Evolutionary conservation across 37 sponge, comb jelly and placozoan species (phyloP).

Genomic region (Diacarnus erythraeanus): DNA sequence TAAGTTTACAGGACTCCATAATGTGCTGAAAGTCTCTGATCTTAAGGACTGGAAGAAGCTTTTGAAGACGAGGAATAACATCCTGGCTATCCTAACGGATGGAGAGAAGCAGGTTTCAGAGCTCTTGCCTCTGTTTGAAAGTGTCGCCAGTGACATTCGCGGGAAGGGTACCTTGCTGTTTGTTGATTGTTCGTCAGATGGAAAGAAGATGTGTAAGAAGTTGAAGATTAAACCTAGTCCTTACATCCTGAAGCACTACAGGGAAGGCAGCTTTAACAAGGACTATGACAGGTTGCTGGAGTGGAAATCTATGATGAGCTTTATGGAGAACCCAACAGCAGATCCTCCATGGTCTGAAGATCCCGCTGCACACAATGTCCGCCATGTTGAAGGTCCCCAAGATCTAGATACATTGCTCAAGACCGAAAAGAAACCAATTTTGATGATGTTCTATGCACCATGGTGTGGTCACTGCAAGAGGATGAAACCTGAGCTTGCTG

Average conservation of each 20-base stretch:
- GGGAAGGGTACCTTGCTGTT: slow-evolving; percentile 79
- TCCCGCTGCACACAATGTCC: slow-evolving; percentile 69
- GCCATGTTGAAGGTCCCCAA: slow-evolving; percentile 57
- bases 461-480: slow-evolving; percentile 96
- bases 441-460: slow-evolving; percentile 95
- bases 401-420: slow-evolving; percentile 61
- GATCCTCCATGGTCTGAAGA: slow-evolving; percentile 96
- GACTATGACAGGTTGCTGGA: slow-evolving; percentile 83
- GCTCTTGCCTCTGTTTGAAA: slow-evolving; percentile 52
- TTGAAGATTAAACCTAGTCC: slow-evolving; percentile 56
- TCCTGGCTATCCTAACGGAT: slow-evolving; percentile 66
- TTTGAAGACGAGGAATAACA: slow-evolving; percentile 72
- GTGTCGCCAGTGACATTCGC: slow-evolving; percentile 53
- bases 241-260: slow-evolving; percentile 80
- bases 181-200: slow-evolving; percentile 71
- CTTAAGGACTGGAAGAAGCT: slow-evolving; percentile 89
- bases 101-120: slow-evolving; percentile 23
- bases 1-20: slow-evolving; percentile 15
- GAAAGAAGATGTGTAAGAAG: slow-evolving; percentile 85
- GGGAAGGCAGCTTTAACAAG: slow-evolving; percentile 84
- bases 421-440: slow-evolving; percentile 73
- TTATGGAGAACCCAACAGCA: slow-evolving; percentile 80
- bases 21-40: slow-evolving; percentile 47
- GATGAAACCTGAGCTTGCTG: slow-evolving; percentile 90
- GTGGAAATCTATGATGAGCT: slow-evolving; percentile 63